phyloP scores from a whole-genome alignment of 2,797 vertebrate species.

The Hydrocynus forskahlii region DNA sequence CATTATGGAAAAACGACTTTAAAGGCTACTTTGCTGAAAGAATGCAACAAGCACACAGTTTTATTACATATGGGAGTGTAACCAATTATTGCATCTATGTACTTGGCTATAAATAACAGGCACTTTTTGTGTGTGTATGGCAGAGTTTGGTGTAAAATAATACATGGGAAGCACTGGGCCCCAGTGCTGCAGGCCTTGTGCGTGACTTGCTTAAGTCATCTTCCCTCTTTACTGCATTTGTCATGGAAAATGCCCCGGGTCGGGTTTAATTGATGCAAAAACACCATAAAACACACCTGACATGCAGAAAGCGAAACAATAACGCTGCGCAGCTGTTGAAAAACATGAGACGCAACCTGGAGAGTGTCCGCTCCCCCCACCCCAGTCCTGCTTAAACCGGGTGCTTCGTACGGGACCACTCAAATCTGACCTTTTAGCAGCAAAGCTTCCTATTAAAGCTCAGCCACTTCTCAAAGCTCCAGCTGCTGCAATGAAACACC shows the following conservation, averaged over 20 bases:
- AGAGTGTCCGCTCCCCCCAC: neutral
- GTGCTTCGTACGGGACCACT: slow-evolving; percentile 14
- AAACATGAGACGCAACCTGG: slow-evolving; percentile 3
- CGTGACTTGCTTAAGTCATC: slow-evolving; percentile 53
- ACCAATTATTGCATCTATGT: neutral
- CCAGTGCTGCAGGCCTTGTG: slow-evolving; percentile 16
- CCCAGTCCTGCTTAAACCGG: neutral
- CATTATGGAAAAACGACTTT: neutral
- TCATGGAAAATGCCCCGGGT: slow-evolving; percentile 64
- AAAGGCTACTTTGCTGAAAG: neutral
- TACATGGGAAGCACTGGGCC: neutral
- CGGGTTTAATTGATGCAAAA: slow-evolving; percentile 63
- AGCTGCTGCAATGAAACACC: slow-evolving; percentile 15
- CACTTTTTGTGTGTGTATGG: slow-evolving; percentile 10
- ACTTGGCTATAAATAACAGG: slow-evolving; percentile 11
- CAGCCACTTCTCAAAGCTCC: slow-evolving; percentile 23
- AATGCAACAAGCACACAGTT: neutral
- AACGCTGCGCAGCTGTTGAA: slow-evolving; percentile 59
- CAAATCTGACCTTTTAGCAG: slow-evolving; percentile 50
- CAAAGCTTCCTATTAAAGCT: slow-evolving; percentile 44
- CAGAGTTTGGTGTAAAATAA: slow-evolving; percentile 14
- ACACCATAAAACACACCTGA: slow-evolving; percentile 66
- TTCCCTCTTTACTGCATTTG: slow-evolving; percentile 53
- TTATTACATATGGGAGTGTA: neutral
- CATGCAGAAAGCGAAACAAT: slow-evolving; percentile 46